Evolutionary conservation across 2,888 invertebrate species (phyloP), one percentile per base, ranked within the genome.

Genomic region (Apotomis turbidana): DNA sequence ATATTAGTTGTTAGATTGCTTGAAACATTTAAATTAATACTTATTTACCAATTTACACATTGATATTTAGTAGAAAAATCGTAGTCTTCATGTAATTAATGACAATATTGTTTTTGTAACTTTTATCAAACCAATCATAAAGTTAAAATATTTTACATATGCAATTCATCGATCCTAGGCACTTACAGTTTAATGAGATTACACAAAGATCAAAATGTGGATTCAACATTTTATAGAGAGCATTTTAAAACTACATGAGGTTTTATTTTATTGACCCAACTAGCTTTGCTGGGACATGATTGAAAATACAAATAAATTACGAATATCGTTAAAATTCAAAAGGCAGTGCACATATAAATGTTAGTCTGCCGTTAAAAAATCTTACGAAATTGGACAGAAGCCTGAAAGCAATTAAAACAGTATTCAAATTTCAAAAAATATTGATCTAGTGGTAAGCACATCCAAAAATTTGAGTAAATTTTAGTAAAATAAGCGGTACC

Each of bases 361-460:
- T 58, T 36, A 57, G 57, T 13, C 12, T 8, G 1, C 12, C 15
- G 9, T 58, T 59, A 52, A 64, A 63, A 64, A 55, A 5, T 0
- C 60, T 44, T 58, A 58, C 57, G 54, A 60, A 64, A 83, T 78
- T 82, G 80, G 81, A 83, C 83, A 80, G 74, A 82, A 77, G 78
- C 76, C 74, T 77, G 78, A 76, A 79, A 68, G 66, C 75, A 76
- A 75, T 77, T 80, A 81, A 77, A 81, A 82, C 81, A 79, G 82
- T 79, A 79, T 74, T 81, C 74, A 76, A 68, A 77, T 81, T 82
- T 88, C 84, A 80, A 89, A 89, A 90, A 89, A 89, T 90, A 89
- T 85, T 46, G 69, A 80, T 72, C 75, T 82, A 54, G 72, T 79
- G 77, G 82, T 85, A 89, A 87, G 88, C 89, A 82, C 77, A 83